These are phyloP conservation scores for Phaonia tiefii DNA, from an alignment of 2,888 invertebrate species.

Conservation along the genomic window DNA sequence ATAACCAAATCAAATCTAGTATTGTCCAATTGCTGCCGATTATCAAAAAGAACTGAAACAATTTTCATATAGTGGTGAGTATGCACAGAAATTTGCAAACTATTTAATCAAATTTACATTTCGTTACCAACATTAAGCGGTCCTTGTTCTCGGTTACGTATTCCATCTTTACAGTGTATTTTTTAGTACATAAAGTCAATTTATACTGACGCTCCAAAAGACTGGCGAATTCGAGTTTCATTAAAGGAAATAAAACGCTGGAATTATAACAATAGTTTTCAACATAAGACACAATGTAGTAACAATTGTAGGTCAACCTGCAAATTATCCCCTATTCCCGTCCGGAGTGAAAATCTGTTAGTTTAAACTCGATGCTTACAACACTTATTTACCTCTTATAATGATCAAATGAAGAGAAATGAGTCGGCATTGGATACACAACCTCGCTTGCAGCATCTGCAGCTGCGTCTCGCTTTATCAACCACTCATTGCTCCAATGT, in stretches of 20 bases:
- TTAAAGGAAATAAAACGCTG: slow-evolving; percentile 76
- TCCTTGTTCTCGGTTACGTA: slow-evolving; percentile 63
- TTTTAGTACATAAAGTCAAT: slow-evolving; percentile 17
- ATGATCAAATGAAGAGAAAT: slow-evolving; percentile 83
- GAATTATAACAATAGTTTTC: slow-evolving; percentile 35
- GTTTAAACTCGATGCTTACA: background rate
- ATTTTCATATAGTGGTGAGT: background rate
- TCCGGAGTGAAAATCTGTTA: background rate
- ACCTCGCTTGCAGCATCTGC: slow-evolving; percentile 81
- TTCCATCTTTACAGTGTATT: slow-evolving; percentile 69
- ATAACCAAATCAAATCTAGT: slow-evolving; percentile 71
- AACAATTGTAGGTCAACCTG: too few species aligned
- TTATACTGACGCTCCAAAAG: slow-evolving; percentile 73
- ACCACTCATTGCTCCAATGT: slow-evolving; percentile 86
- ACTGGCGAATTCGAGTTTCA: slow-evolving; percentile 77
- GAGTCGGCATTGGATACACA: slow-evolving; percentile 82
- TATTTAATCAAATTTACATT: slow-evolving; percentile 68
- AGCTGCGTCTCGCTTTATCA: slow-evolving; percentile 82
- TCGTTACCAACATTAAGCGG: slow-evolving; percentile 71
- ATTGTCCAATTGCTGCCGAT: slow-evolving; percentile 31
- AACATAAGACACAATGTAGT: too few species aligned
- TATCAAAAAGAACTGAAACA: slow-evolving; percentile 40
- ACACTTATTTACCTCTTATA: slow-evolving; percentile 82
- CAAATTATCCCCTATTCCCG: too few species aligned
- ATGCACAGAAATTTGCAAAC: background rate